Evolutionary conservation across 2,113 vertebrate genomes (phyloP).

Genomic region (Brachionichthys hirsutus): DNA sequence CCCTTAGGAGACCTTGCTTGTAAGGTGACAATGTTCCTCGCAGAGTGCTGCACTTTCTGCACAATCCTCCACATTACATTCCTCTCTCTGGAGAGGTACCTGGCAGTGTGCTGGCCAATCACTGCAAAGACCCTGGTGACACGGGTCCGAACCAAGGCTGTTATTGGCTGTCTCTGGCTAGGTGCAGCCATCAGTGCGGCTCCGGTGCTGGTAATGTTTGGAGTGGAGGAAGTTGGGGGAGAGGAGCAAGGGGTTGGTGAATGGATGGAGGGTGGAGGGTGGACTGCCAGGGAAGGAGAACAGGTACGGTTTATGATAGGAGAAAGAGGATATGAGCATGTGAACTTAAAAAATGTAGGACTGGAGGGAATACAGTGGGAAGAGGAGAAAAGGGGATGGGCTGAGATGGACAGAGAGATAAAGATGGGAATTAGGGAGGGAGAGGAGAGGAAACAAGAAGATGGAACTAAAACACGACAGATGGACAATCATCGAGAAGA

Average conservation of each 20-base stretch:
- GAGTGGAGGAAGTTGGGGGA: constrained; percentile 70
- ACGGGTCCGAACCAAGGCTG: constrained; percentile 62
- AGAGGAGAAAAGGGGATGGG: constrained; percentile 8
- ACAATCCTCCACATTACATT: constrained; percentile 83
- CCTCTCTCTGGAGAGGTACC: constrained; percentile 78
- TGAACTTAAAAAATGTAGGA: constrained; percentile 4
- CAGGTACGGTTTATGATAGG: constrained; percentile 19
- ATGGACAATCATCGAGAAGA: constrained; percentile 14
- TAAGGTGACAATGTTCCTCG: constrained; percentile 78
- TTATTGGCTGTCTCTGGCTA: constrained; percentile 77
- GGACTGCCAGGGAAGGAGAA: constrained; percentile 41
- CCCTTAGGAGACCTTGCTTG: constrained; percentile 71
- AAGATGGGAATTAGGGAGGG: constrained; percentile 6
- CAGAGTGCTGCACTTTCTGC: constrained; percentile 81
- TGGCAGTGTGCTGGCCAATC: constrained; percentile 80
- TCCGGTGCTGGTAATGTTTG: constrained; percentile 75
- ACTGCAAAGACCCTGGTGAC: constrained; percentile 75
- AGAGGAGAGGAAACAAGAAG: constrained; percentile 10
- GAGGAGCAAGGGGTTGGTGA: constrained; percentile 42
- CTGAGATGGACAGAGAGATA: constrained; percentile 4
- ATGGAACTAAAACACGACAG: background rate
- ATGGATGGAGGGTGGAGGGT: constrained; percentile 45
- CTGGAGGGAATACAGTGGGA: constrained; percentile 8
- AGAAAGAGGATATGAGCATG: constrained; percentile 21
- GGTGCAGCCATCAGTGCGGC: constrained; percentile 71